phyloP scores from a whole-genome alignment of 2,113 vertebrate species.

The Dipodomys merriami region DNA sequence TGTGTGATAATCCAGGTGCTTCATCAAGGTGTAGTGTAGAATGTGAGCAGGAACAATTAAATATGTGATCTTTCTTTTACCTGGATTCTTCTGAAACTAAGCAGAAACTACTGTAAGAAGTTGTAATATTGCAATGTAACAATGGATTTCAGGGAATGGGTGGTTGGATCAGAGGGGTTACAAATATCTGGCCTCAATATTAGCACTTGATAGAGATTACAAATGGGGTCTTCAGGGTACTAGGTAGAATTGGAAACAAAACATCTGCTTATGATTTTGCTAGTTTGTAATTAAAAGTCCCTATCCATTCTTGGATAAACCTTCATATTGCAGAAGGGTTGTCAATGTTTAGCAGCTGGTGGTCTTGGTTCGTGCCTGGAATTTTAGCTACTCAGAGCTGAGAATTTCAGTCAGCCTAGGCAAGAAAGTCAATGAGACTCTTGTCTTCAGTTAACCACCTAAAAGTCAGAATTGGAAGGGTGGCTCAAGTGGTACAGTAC shows the following conservation, averaged over 20 bases:
- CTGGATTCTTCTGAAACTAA: slow-evolving; percentile 2
- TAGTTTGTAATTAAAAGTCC: not conserved
- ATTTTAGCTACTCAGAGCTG: too few species aligned
- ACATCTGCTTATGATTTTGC: not conserved
- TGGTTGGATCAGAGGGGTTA: not conserved
- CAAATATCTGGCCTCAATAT: not conserved
- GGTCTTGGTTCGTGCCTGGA: too few species aligned
- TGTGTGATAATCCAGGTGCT: slow-evolving; percentile 59
- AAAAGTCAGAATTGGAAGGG: too few species aligned
- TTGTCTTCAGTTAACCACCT: too few species aligned
- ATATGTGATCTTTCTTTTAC: not conserved
- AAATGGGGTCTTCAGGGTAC: not conserved
- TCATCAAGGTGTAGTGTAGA: slow-evolving; percentile 58
- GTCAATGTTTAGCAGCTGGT: not conserved
- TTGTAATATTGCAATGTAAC: not conserved
- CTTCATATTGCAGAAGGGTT: not conserved
- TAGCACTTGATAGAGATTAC: not conserved
- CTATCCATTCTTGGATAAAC: too few species aligned
- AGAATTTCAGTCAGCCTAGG: too few species aligned
- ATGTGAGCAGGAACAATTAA: slow-evolving; percentile 48
- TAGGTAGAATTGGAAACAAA: not conserved
- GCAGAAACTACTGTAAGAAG: not conserved
- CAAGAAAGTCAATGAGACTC: too few species aligned
- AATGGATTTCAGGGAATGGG: not conserved
- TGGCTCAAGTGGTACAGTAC: too few species aligned